These are phyloP conservation scores for Kryphioiulus occultus DNA, from an alignment of 2,888 invertebrate genomes.

Conservation along the genomic window DNA sequence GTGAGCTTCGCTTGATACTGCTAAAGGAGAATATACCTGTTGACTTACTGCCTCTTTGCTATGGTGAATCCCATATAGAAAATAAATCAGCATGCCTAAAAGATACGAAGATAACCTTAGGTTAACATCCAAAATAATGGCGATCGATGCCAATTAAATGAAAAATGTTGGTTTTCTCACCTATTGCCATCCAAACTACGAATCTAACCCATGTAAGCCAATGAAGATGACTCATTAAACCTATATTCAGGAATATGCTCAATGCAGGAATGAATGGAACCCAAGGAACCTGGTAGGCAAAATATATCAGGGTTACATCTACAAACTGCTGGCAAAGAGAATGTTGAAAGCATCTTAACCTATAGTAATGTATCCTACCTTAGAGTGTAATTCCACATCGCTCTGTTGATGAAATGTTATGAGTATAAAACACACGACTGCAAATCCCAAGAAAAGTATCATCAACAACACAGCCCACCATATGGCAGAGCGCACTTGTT, in stretches of 20 bases:
- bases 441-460: constrained; percentile 58
- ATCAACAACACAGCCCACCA: constrained; percentile 73
- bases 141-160: not conserved
- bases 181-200: constrained; percentile 84
- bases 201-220: constrained; percentile 84
- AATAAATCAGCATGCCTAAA: constrained; percentile 53
- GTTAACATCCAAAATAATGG: not conserved
- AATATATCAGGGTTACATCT: not conserved
- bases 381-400: constrained; percentile 55
- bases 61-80: constrained; percentile 53
- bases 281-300: constrained; percentile 76
- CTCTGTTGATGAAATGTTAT: constrained; percentile 63
- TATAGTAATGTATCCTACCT: constrained; percentile 52
- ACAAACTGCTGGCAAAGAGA: not conserved
- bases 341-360: no score
- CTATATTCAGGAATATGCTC: constrained; percentile 82
- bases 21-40: constrained; percentile 47
- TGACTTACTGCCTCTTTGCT: constrained; percentile 52
- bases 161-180: constrained; percentile 63
- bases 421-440: constrained; percentile 59
- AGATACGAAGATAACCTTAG: constrained; percentile 56
- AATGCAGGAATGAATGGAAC: constrained; percentile 80
- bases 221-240: constrained; percentile 82
- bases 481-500: constrained; percentile 66
- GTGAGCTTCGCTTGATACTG: constrained; percentile 43